phyloP scores from a whole-genome alignment of 1,140 invertebrate species.

The Acyrthosiphon pisum region DNA sequence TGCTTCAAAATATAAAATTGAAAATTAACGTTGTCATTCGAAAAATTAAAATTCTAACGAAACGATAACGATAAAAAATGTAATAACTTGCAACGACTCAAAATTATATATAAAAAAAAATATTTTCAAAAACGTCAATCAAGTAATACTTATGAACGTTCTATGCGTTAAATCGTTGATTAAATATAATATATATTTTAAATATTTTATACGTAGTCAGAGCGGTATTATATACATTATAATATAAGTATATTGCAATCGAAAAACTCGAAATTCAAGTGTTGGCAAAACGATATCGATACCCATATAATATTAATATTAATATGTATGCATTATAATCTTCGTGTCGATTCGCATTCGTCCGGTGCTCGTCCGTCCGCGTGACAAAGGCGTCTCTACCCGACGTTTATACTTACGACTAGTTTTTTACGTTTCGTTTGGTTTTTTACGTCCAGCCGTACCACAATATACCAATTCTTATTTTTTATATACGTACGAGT shows the following conservation, averaged over 20 bases:
- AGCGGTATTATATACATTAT: background rate
- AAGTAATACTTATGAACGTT: background rate
- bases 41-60: too few species aligned
- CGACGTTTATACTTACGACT: background rate
- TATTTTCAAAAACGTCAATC: background rate
- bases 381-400: constrained; percentile 1
- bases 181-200: too few species aligned
- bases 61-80: too few species aligned
- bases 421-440: background rate
- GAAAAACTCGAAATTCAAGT: background rate
- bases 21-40: too few species aligned
- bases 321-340: background rate
- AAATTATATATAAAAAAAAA: too few species aligned
- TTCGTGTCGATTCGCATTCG: background rate
- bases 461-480: background rate
- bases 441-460: background rate
- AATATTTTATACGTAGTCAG: background rate
- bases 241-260: background rate
- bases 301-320: background rate
- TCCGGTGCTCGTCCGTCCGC: background rate
- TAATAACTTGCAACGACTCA: too few species aligned
- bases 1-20: too few species aligned
- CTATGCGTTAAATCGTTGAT: background rate
- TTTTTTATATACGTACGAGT: background rate
- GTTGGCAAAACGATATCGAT: background rate